Conservation (phyloP, 2,888 invertebrate genomes). For the Dynastes tityus region DNA sequence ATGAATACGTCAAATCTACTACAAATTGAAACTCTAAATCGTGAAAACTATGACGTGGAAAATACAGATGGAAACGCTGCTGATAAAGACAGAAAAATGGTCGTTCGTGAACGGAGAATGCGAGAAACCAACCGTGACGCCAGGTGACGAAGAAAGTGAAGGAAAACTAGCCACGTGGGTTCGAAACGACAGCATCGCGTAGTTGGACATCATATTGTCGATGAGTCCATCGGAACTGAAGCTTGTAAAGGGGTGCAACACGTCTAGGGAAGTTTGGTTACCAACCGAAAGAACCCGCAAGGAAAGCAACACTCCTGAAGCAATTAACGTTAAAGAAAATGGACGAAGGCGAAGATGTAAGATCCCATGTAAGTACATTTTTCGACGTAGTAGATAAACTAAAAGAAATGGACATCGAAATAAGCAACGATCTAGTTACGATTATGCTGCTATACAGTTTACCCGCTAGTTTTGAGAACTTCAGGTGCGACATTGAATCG, state of each 20-base stretch:
- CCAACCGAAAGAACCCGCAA: conserved; percentile 66
- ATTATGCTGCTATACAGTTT: conserved; percentile 64
- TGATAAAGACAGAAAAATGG: conserved; percentile 54
- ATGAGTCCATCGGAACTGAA: conserved; percentile 61
- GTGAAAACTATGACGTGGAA: conserved; percentile 55
- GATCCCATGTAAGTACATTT: conserved; percentile 63
- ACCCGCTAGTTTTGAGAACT: conserved; percentile 62
- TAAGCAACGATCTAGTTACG: conserved; percentile 57
- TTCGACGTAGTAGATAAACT: conserved; percentile 65
- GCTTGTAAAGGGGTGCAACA: conserved; percentile 61
- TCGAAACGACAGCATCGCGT: conserved; percentile 51
- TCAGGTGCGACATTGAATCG: conserved; percentile 64
- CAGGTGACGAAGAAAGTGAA: neutral
- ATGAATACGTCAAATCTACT: conserved; percentile 17
- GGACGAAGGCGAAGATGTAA: conserved; percentile 61
- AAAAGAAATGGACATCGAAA: conserved; percentile 60
- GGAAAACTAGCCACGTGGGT: conserved; percentile 21
- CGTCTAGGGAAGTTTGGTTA: conserved; percentile 65
- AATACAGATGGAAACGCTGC: conserved; percentile 54
- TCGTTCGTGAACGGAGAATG: conserved; percentile 50
- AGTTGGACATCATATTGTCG: conserved; percentile 57
- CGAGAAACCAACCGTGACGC: conserved; percentile 15
- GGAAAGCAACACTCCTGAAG: conserved; percentile 67
- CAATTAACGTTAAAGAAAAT: conserved; percentile 63
- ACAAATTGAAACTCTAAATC: conserved; percentile 51